phyloP scores from a whole-genome alignment of 2,888 invertebrate species.

The Clanis bilineata region DNA sequence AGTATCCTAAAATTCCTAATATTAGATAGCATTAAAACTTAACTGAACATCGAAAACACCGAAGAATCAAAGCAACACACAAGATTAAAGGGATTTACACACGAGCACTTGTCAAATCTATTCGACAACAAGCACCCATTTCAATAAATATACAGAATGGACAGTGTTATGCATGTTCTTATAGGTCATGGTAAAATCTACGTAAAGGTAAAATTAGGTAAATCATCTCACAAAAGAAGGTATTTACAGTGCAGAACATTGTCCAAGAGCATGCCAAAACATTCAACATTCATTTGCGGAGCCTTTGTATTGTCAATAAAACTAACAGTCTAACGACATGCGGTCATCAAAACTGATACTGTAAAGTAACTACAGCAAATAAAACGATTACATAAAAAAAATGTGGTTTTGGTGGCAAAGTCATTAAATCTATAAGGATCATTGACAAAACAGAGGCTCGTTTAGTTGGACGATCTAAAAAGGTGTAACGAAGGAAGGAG shows the following conservation, averaged over 20 bases:
- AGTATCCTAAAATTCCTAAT: too few relatives aligned
- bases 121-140: neutral
- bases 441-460: conserved; percentile 62
- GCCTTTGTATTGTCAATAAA: conserved; percentile 58
- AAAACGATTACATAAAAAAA: neutral
- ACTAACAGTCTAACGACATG: conserved; percentile 2
- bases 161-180: conserved; percentile 36
- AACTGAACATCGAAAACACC: neutral
- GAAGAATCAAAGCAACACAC: neutral
- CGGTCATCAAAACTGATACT: neutral
- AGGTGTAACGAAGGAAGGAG: conserved; percentile 81
- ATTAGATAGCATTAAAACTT: neutral
- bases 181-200: neutral
- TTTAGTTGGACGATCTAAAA: conserved; percentile 80
- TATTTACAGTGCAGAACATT: conserved; percentile 50
- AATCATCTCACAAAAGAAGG: neutral
- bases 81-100: neutral
- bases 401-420: neutral
- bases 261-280: conserved; percentile 66
- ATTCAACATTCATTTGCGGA: conserved; percentile 49
- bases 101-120: neutral
- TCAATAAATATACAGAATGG: conserved; percentile 22
- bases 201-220: neutral
- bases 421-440: conserved; percentile 22
- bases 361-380: neutral